Evolutionary conservation across 2,888 invertebrate species (phyloP), one percentile per base, ranked within the genome.

Genomic region (Macrosoma leucophasiata): DNA sequence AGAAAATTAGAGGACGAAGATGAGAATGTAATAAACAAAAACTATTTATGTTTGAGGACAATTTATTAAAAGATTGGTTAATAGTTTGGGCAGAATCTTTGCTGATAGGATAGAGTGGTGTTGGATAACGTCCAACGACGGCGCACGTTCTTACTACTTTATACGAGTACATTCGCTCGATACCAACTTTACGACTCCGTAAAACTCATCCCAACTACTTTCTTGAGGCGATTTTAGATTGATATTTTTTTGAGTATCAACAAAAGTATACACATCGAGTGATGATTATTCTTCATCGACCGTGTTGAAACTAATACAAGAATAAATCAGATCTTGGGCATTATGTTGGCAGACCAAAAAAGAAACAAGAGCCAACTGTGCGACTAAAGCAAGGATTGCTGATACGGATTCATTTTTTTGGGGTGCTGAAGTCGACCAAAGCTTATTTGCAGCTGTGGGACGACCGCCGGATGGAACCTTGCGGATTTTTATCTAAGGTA

Each of bases 191-290:
- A 76, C 59, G 69, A 73, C 59, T 65, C 55, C 49, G 51, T 69
- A 62, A 63, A 74, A 72, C 62, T 73, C 66, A 64, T 60, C 62
- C 54, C 57, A 62, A 68, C 61, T 60, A 56, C 56, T 65, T 51
- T 58, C 55, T 48, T 41, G 55, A 58, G 62, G 58, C 55, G 57
- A 66, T 66, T 68, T 62, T 62, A 62, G 54, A 62, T 60, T 55
- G 54, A 63, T 52, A 43, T 39, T 54, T 67, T 68, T 69, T 69
- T n/a, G n/a, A n/a, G n/a, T n/a, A n/a, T n/a, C n/a, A n/a, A n/a
- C n/a, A n/a, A n/a, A n/a, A n/a, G n/a, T n/a, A n/a, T n/a, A n/a
- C n/a, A n/a, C 17, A 21, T 37, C 34, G 33, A 30, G 24, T 34
- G 30, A 34, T 33, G 22, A 27, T 26, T 14, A 20, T 17, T 34